Evolutionary conservation across 2,797 vertebrate genomes (phyloP).

Genomic region (Dipus sagitta): DNA sequence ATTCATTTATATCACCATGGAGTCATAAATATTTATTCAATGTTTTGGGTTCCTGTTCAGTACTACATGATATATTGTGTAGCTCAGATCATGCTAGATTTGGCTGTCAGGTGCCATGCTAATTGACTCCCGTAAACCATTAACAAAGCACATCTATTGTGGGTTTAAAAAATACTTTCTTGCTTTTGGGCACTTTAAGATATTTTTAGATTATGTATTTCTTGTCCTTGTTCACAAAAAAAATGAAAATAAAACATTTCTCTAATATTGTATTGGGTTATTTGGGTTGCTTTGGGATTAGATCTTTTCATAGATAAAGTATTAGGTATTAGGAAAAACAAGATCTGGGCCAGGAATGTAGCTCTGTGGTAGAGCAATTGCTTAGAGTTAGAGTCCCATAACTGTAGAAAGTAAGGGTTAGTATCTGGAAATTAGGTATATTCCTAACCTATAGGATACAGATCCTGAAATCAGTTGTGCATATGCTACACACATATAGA

Average conservation of each 20-base stretch:
- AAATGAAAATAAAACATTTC: neutral
- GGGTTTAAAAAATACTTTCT: neutral
- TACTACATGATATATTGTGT: neutral
- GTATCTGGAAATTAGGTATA: neutral
- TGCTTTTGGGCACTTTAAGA: neutral
- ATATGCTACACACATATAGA: neutral
- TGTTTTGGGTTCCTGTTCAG: neutral
- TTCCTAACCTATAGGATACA: neutral
- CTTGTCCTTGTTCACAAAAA: neutral
- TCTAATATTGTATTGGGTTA: neutral
- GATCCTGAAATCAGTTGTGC: neutral
- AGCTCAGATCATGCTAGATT: constrained; percentile 11
- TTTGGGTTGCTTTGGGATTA: neutral
- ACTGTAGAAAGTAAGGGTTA: neutral
- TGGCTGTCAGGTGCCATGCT: neutral
- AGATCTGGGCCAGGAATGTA: no score
- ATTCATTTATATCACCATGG: neutral
- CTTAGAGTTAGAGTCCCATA: no score
- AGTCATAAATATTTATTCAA: constrained; percentile 49
- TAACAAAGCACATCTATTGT: neutral
- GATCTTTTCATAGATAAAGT: neutral
- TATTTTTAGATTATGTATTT: neutral
- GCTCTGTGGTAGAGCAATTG: no score
- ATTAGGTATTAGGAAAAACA: neutral
- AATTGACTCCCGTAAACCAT: neutral